Evolutionary conservation across 2,113 vertebrate species (phyloP).

Genomic region (Etheostoma cragini): DNA sequence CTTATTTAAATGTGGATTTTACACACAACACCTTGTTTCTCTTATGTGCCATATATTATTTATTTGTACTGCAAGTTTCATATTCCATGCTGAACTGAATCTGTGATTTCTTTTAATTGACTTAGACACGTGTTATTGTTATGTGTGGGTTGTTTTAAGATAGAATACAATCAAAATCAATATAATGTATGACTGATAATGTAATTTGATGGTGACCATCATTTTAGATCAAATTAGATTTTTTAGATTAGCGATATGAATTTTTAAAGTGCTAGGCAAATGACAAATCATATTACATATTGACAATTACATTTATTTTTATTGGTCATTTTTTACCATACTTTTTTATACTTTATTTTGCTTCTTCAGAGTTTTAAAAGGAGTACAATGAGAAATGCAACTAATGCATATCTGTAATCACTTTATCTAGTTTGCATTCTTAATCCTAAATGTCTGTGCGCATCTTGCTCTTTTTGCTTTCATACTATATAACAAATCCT

Average conservation of each 20-base stretch:
- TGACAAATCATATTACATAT: not conserved
- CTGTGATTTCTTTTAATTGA: not conserved
- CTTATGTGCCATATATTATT: not conserved
- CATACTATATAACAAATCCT: not conserved
- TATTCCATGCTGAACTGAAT: not conserved
- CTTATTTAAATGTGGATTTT: not conserved
- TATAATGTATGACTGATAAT: not conserved
- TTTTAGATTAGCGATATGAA: no score
- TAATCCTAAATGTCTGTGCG: not conserved
- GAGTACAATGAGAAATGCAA: not conserved
- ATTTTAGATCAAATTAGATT: not conserved
- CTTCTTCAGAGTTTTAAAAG: not conserved
- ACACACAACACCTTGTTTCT: not conserved
- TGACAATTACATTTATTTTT: not conserved
- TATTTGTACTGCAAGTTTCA: not conserved
- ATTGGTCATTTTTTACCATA: not conserved
- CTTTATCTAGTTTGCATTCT: not conserved
- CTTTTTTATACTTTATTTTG: not conserved
- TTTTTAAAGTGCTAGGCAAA: not conserved
- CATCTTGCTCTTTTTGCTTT: not conserved
- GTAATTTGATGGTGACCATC: not conserved
- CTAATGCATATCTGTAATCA: conserved; percentile 7
- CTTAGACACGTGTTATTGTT: not conserved
- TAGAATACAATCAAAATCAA: not conserved
- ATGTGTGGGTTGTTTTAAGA: not conserved